Conservation (phyloP, 2,888 invertebrate genomes). For the Cyaniris semiargus region DNA sequence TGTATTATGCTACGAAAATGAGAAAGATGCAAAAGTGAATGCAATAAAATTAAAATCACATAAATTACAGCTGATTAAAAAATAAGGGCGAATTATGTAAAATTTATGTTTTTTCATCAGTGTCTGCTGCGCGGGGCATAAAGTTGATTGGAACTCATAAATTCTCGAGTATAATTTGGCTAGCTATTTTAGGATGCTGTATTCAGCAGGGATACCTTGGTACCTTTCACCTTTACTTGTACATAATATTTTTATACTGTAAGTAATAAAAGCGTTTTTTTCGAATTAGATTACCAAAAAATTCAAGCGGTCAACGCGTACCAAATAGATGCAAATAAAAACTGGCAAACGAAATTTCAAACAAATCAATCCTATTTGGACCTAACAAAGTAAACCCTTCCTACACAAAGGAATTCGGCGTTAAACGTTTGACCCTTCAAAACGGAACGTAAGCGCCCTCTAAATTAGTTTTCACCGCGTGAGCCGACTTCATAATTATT, state of each 20-base stretch:
- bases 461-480: constrained; percentile 77
- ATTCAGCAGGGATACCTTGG: background rate
- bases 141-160: constrained; percentile 25
- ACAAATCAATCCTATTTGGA: constrained; percentile 16
- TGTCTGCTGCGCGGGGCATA: constrained; percentile 19
- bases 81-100: constrained; percentile 21
- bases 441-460: constrained; percentile 36
- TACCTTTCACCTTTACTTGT: background rate
- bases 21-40: background rate
- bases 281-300: background rate
- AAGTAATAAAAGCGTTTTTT: background rate
- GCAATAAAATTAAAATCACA: constrained; percentile 19
- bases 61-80: constrained; percentile 16
- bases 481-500: constrained; percentile 72
- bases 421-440: constrained; percentile 26
- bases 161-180: constrained; percentile 13
- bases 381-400: constrained; percentile 22
- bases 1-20: background rate
- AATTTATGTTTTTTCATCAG: constrained; percentile 29
- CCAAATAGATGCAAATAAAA: background rate
- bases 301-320: background rate
- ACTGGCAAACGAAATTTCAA: background rate
- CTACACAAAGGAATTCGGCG: constrained; percentile 13
- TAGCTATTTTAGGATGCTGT: constrained; percentile 12
- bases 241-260: background rate